These are phyloP conservation scores for Gari tellinella DNA, from an alignment of 2,888 invertebrate species.

Conservation along the genomic window DNA sequence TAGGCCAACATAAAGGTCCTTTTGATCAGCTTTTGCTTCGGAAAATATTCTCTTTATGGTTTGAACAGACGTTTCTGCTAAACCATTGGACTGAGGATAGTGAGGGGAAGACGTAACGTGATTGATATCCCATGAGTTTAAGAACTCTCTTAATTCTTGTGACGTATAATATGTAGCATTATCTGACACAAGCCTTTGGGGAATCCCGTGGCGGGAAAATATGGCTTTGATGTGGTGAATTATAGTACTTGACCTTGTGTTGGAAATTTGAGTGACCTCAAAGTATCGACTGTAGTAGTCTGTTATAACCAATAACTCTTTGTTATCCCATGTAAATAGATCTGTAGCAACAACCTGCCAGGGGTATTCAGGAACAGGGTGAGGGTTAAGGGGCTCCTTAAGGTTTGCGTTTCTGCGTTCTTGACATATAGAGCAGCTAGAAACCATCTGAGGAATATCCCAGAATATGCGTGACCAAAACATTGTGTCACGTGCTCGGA, in stretches of 20 bases:
- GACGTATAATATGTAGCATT: slow-evolving; percentile 45
- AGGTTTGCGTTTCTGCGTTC: slow-evolving; percentile 30
- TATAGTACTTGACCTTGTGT: slow-evolving; percentile 26
- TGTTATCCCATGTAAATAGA: slow-evolving; percentile 37
- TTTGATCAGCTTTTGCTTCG: slow-evolving; percentile 27
- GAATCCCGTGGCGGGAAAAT: slow-evolving; percentile 54
- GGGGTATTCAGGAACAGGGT: slow-evolving; percentile 43
- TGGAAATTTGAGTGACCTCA: slow-evolving; percentile 27
- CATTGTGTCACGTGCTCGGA: slow-evolving; percentile 38
- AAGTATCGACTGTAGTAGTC: slow-evolving; percentile 43
- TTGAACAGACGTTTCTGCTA: slow-evolving; percentile 45
- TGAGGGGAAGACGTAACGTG: slow-evolving; percentile 45
- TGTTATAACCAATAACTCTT: slow-evolving; percentile 34
- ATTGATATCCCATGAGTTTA: slow-evolving; percentile 26
- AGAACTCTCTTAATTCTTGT: slow-evolving; percentile 38
- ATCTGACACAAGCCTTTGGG: slow-evolving; percentile 30
- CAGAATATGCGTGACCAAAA: slow-evolving; percentile 58
- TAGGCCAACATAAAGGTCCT: slow-evolving; percentile 7
- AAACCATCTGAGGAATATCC: slow-evolving; percentile 43
- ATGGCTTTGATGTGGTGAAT: slow-evolving; percentile 37
- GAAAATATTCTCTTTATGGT: slow-evolving; percentile 41
- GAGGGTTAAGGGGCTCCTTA: slow-evolving; percentile 39
- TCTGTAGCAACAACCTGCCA: slow-evolving; percentile 51
- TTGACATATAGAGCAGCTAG: slow-evolving; percentile 32
- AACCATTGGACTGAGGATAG: slow-evolving; percentile 42